Conservation (phyloP, 2,113 vertebrate species). For the Himantopus leucocephalus region DNA sequence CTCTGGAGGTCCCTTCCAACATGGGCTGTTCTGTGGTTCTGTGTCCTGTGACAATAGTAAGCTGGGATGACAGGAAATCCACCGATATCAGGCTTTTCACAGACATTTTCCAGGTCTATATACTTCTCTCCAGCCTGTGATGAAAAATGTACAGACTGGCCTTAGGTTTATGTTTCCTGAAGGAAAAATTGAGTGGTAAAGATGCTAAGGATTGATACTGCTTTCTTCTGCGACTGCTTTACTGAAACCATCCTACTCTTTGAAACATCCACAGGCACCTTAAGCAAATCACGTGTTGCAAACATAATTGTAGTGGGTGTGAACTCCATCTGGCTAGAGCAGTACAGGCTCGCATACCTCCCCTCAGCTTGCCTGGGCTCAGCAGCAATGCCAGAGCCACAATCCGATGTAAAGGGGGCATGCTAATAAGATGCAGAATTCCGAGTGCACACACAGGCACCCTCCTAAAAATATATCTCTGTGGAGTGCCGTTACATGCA, state of each 20-base stretch:
- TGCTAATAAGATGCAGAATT: background rate
- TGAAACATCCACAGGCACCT: constrained; percentile 45
- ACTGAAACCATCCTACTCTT: constrained; percentile 28
- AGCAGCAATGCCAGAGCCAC: background rate
- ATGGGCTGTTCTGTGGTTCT: background rate
- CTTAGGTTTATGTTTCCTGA: background rate
- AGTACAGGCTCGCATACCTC: background rate
- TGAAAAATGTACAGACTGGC: background rate
- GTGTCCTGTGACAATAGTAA: background rate
- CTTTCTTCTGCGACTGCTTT: constrained; percentile 16
- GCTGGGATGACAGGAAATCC: background rate
- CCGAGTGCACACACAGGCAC: background rate
- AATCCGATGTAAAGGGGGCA: background rate
- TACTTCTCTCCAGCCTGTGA: background rate
- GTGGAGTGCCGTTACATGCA: background rate
- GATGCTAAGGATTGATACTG: background rate
- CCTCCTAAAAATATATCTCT: background rate
- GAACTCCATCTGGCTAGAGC: constrained; percentile 57
- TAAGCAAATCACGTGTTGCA: constrained; percentile 49
- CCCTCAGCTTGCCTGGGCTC: background rate
- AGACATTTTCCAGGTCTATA: background rate
- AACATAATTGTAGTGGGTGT: constrained; percentile 69
- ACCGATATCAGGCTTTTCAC: background rate
- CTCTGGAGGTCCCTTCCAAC: background rate
- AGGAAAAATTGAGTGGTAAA: background rate